Conservation (phyloP, 2,797 vertebrate species). For the Apodemus agrarius region DNA sequence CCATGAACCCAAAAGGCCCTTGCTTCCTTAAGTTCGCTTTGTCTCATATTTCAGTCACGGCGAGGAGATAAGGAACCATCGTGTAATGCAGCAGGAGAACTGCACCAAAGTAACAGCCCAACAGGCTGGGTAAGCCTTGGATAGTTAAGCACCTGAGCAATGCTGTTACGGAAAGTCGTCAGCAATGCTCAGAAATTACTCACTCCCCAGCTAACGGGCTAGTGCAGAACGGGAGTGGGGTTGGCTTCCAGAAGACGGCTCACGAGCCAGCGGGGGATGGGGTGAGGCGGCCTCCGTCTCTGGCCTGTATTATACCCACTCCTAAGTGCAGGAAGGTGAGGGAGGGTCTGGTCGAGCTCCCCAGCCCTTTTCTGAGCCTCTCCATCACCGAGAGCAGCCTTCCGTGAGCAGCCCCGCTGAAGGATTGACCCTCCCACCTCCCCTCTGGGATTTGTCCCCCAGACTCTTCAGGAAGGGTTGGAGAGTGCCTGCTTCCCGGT, state of each 20-base stretch:
- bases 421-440: fast-evolving
- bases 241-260: neutral
- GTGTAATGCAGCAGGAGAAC: neutral
- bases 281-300: neutral
- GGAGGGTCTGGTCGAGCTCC: neutral
- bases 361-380: neutral
- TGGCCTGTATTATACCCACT: too few species aligned
- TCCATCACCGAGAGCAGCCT: fast-evolving
- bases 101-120: neutral
- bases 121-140: neutral
- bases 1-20: neutral
- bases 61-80: neutral
- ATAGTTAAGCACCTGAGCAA: neutral
- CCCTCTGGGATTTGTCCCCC: neutral
- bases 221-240: neutral
- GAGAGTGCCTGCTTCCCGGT: neutral
- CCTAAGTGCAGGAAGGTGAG: fast-evolving
- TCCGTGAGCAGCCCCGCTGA: neutral
- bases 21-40: neutral
- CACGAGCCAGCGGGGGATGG: neutral
- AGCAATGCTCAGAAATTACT: neutral
- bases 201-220: neutral
- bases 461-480: neutral
- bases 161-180: neutral
- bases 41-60: neutral